Percentiles rank a stretch among this genome's conserved stretches.
These are phyloP conservation scores for Heliconius cydno DNA, from an alignment of 2,888 invertebrate species.

Conservation along the genomic window DNA sequence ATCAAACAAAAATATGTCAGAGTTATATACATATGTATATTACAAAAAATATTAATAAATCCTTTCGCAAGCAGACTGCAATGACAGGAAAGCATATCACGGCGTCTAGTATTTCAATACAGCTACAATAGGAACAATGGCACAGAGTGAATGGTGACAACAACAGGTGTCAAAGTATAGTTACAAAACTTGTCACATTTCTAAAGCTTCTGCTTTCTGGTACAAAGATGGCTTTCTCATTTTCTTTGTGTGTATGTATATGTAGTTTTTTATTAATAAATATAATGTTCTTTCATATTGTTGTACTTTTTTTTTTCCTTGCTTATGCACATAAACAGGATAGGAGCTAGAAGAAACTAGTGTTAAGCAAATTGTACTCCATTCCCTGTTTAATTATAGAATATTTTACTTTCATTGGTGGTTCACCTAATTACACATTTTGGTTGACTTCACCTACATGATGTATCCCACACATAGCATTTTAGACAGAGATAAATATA, in stretches of 20 bases:
- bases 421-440: too few species aligned
- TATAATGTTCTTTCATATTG: neutral
- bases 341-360: too few species aligned
- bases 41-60: neutral
- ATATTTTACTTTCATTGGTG: too few species aligned
- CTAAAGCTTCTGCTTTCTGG: conserved; percentile 5
- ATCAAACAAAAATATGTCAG: neutral
- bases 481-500: too few species aligned
- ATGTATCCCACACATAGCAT: too few species aligned
- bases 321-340: too few species aligned
- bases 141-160: neutral
- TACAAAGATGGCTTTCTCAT: conserved; percentile 7
- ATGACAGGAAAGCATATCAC: neutral
- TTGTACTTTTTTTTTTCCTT: neutral
- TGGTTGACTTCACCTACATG: too few species aligned
- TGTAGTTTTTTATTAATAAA: neutral
- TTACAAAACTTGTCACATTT: conserved; percentile 15
- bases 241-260: neutral
- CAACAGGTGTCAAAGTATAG: conserved; percentile 25
- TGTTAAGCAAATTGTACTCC: too few species aligned
- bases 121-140: neutral
- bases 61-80: neutral
- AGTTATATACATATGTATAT: neutral
- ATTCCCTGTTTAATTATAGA: too few species aligned
- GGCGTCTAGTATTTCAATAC: conserved; percentile 17